phyloP scores from a whole-genome alignment of 1,140 invertebrate genomes.

The Meteorus sp. region DNA sequence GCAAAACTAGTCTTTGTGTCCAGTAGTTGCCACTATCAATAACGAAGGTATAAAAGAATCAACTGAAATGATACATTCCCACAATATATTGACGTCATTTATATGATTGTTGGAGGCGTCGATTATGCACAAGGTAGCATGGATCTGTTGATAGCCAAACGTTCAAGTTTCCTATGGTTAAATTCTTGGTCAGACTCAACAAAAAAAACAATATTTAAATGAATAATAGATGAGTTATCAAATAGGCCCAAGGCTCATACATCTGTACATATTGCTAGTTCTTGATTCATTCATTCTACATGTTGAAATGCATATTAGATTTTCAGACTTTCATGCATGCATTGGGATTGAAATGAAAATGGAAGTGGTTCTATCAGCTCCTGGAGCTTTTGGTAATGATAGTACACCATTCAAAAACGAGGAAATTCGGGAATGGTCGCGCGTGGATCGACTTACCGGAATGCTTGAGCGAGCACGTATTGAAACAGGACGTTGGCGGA shows the following conservation, averaged over 20 bases:
- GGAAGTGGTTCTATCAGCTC: conserved; percentile 60
- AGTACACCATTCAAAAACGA: conserved; percentile 55
- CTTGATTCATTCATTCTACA: not conserved
- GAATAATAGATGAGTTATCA: too few species aligned
- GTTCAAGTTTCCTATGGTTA: too few species aligned
- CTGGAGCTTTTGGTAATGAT: conserved; percentile 43
- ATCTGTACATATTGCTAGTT: not conserved
- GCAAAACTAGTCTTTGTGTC: too few species aligned
- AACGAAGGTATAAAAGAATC: too few species aligned
- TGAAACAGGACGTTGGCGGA: conserved; percentile 60
- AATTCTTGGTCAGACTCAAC: too few species aligned
- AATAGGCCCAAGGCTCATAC: not conserved
- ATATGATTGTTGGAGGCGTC: conserved; percentile 5
- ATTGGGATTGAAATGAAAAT: conserved; percentile 39
- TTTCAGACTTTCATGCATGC: not conserved
- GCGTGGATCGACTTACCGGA: conserved; percentile 59
- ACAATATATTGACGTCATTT: too few species aligned
- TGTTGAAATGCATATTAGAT: not conserved
- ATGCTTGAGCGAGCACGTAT: conserved; percentile 60
- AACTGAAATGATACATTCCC: too few species aligned
- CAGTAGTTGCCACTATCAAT: too few species aligned
- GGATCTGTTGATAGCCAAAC: not conserved
- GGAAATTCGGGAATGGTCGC: conserved; percentile 62
- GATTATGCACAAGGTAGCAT: conserved; percentile 6
- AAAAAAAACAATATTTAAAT: too few species aligned